Conservation (phyloP, 2,888 invertebrate species). For the Thymelicus sylvestris region DNA sequence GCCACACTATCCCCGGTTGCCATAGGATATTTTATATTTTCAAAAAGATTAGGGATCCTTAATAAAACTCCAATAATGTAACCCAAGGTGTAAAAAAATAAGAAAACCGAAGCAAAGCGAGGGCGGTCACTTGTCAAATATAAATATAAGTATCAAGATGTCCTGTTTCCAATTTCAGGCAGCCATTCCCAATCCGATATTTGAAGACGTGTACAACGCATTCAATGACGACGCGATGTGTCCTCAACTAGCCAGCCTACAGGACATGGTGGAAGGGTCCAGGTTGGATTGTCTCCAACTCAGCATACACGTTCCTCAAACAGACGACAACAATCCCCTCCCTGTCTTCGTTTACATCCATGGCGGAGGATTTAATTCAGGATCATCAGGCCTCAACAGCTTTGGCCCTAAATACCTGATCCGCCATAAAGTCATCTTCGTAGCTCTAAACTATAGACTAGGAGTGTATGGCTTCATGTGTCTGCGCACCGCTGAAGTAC, state of each 20-base stretch:
- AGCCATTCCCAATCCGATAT: conserved; percentile 53
- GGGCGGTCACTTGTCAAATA: too few relatives aligned
- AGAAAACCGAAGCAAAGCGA: too few relatives aligned
- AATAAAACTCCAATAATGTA: too few relatives aligned
- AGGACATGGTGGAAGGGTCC: conserved; percentile 9
- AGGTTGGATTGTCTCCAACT: conserved; percentile 60
- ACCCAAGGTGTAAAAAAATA: too few relatives aligned
- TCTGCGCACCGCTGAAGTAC: conserved; percentile 55
- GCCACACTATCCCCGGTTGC: too few relatives aligned
- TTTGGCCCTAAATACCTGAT: conserved; percentile 60
- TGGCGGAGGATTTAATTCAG: conserved; percentile 56
- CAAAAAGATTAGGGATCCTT: too few relatives aligned
- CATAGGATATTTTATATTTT: too few relatives aligned
- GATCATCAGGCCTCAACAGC: conserved; percentile 50
- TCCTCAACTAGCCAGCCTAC: conserved; percentile 50
- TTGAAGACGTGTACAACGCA: conserved; percentile 59
- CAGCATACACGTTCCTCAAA: conserved; percentile 60
- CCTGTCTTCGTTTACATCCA: conserved; percentile 64
- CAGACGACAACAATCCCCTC: conserved; percentile 50
- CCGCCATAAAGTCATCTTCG: conserved; percentile 59
- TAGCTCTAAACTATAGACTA: conserved; percentile 65
- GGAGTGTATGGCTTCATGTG: conserved; percentile 70
- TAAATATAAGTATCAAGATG: too few relatives aligned
- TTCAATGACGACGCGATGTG: conserved; percentile 59
- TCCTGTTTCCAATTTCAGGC: conserved; percentile 48